Conservation (phyloP, 2,797 vertebrate species). For the Melanotaenia trifasciata region DNA sequence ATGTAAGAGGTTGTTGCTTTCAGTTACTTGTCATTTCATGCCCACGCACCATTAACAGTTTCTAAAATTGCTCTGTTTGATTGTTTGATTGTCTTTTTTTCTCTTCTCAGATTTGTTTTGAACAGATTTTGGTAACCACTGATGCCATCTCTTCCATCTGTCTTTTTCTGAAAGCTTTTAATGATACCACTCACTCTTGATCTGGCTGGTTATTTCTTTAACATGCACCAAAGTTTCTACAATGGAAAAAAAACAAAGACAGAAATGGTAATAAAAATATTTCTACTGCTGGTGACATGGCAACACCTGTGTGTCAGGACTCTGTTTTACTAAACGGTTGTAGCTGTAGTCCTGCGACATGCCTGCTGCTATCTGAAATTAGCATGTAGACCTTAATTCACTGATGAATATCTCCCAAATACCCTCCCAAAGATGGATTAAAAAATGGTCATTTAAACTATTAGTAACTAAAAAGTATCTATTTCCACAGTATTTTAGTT, state of each 20-base stretch:
- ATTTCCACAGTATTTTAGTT: neutral
- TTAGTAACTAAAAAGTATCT: neutral
- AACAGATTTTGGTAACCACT: conserved; percentile 19
- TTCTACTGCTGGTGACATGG: neutral
- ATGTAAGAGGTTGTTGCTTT: conserved; percentile 40
- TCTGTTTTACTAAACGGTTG: too few relatives aligned
- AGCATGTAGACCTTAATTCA: neutral
- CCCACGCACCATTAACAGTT: conserved; percentile 14
- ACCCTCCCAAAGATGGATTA: neutral
- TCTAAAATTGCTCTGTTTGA: conserved; percentile 16
- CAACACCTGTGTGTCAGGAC: neutral
- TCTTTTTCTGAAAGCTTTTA: neutral
- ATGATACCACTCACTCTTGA: neutral
- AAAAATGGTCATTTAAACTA: neutral
- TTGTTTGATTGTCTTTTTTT: conserved; percentile 1
- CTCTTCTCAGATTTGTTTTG: neutral
- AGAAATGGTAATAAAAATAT: neutral
- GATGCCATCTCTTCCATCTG: conserved; percentile 11
- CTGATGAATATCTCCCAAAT: neutral
- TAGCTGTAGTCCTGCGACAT: neutral
- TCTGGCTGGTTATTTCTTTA: neutral
- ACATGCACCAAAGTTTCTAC: neutral
- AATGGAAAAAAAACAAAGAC: neutral
- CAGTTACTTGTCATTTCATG: conserved; percentile 49
- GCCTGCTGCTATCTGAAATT: neutral